Evolutionary conservation across 2,113 vertebrate species (phyloP).

Genomic region (Nymphicus hollandicus): DNA sequence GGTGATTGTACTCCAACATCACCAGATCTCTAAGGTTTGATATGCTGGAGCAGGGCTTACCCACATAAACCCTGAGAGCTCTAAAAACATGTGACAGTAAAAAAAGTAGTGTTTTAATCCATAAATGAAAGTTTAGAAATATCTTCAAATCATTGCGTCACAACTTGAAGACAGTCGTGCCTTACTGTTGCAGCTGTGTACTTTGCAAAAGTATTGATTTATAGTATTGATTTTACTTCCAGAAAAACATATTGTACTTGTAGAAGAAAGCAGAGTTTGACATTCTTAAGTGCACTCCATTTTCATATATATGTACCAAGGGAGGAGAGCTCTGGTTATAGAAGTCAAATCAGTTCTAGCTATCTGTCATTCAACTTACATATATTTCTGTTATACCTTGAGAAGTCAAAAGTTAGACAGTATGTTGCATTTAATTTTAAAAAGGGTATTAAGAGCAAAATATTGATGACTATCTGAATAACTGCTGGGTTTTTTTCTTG

Average conservation of each 20-base stretch:
- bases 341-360: constrained; percentile 8
- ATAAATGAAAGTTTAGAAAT: background rate
- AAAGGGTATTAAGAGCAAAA: background rate
- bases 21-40: background rate
- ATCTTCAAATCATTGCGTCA: constrained; percentile 1
- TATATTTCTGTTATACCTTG: background rate
- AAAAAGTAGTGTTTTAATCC: background rate
- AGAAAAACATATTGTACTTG: background rate
- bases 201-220: constrained; percentile 29
- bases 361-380: constrained; percentile 16
- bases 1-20: background rate
- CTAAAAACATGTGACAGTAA: background rate
- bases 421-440: background rate
- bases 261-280: constrained; percentile 34
- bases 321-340: constrained; percentile 14
- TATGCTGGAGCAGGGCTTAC: background rate
- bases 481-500: background rate
- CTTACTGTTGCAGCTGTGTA: background rate
- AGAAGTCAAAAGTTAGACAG: background rate
- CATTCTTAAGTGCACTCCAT: constrained; percentile 3
- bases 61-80: background rate
- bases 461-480: background rate
- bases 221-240: constrained; percentile 38
- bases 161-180: background rate
- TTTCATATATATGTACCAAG: constrained; percentile 11